phyloP scores from a whole-genome alignment of 2,797 vertebrate species.

The Capromys pilorides region DNA sequence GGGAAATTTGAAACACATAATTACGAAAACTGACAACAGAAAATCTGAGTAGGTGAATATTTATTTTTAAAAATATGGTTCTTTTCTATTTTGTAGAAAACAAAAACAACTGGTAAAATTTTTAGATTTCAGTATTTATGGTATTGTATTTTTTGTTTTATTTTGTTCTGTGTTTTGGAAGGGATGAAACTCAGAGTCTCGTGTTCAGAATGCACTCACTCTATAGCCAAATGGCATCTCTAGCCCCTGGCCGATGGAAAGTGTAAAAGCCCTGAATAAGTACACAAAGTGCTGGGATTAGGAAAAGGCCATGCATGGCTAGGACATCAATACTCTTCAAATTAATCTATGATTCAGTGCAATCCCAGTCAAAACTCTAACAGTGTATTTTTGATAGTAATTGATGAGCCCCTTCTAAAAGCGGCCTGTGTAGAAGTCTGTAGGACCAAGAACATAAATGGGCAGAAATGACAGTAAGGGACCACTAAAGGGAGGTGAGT shows the following conservation, averaged over 20 bases:
- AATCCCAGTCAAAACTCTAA: neutral
- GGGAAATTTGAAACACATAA: neutral
- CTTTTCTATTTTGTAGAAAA: neutral
- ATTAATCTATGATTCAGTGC: neutral
- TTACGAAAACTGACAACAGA: neutral
- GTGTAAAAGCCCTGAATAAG: neutral
- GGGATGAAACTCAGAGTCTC: neutral
- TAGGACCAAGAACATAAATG: neutral
- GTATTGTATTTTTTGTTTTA: neutral
- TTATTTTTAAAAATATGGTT: neutral
- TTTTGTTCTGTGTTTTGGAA: neutral
- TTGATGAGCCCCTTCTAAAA: neutral
- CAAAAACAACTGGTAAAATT: neutral
- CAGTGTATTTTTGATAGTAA: neutral
- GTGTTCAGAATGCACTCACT: neutral
- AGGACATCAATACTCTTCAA: neutral
- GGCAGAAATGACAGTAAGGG: neutral
- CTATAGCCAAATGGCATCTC: too few relatives aligned
- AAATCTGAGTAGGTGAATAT: neutral
- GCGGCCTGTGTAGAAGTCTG: neutral
- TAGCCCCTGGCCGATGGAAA: neutral
- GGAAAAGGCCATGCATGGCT: neutral
- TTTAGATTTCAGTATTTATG: neutral
- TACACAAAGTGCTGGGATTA: neutral
- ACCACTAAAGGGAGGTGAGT: neutral